A percentile compares a stretch with the other conserved stretches of the same genome.
Evolutionary conservation across 2,888 invertebrate species (phyloP).

Genomic region (Acanthosepion pharaonis): DNA sequence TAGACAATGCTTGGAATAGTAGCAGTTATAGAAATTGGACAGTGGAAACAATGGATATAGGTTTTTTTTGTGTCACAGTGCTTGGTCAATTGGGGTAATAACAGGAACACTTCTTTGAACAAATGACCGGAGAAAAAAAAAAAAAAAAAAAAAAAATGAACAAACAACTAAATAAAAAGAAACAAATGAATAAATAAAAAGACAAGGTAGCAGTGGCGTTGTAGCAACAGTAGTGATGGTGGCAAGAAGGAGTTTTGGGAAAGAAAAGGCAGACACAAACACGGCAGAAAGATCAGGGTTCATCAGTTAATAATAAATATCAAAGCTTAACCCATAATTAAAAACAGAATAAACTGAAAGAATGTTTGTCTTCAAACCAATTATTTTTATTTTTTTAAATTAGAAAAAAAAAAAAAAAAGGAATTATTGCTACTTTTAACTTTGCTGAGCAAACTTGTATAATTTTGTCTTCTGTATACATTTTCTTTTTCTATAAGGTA

Average conservation of each 20-base stretch:
- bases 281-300: neutral
- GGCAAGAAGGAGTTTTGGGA: neutral
- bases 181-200: neutral
- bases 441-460: no score
- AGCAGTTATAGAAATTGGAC: neutral
- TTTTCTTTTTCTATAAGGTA: no score
- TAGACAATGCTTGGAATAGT: neutral
- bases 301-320: neutral
- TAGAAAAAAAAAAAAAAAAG: no score
- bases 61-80: neutral
- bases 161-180: neutral
- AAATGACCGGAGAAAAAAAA: neutral
- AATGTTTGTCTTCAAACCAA: no score
- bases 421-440: no score
- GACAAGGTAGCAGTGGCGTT: neutral
- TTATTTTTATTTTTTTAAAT: no score
- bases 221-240: constrained; percentile 12
- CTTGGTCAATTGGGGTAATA: neutral
- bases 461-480: no score
- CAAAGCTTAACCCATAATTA: neutral
- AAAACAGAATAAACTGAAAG: no score
- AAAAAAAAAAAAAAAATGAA: neutral
- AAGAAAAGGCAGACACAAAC: constrained; percentile 33
- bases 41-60: neutral
- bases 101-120: neutral